A percentile compares a stretch with the other conserved stretches of the same genome.
These are phyloP conservation scores for Corythornis cristatus DNA, from an alignment of 2,113 vertebrate species.

Conservation along the genomic window DNA sequence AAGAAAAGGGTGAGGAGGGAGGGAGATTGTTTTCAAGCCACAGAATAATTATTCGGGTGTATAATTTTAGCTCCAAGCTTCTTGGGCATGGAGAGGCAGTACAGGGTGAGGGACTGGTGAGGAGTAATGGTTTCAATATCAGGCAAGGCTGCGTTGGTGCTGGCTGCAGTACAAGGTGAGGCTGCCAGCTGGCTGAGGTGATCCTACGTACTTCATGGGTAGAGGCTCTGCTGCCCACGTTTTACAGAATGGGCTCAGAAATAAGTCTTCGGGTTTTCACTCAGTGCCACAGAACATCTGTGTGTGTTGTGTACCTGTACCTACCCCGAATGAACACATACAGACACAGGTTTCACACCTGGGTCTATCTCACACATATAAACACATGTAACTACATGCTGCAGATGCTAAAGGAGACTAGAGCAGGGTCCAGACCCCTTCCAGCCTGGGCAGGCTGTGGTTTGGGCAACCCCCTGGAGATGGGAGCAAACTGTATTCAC, in stretches of 20 bases:
- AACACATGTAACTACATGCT: background rate
- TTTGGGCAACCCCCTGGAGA: background rate
- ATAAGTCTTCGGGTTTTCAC: background rate
- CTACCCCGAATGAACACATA: background rate
- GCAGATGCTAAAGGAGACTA: background rate
- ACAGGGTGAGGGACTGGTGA: background rate
- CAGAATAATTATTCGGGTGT: constrained; percentile 52
- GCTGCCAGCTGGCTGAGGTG: constrained; percentile 46
- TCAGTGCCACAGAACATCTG: background rate
- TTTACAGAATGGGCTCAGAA: background rate
- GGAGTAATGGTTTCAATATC: constrained; percentile 57
- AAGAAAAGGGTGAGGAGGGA: background rate
- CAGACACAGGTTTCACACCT: background rate
- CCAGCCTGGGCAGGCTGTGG: background rate
- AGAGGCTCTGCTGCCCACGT: background rate
- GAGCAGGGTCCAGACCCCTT: background rate
- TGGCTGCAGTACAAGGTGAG: constrained; percentile 33
- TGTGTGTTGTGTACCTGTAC: background rate
- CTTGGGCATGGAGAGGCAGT: constrained; percentile 11
- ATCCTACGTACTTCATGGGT: background rate
- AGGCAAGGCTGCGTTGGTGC: constrained; percentile 1
- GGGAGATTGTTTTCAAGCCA: constrained; percentile 58
- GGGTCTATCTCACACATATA: background rate
- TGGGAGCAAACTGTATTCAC: background rate
- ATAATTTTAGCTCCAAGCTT: constrained; percentile 63